A percentile compares a stretch with the other conserved stretches of the same genome.
Evolutionary conservation across 2,888 invertebrate genomes (phyloP).

Genomic region (Xestia c-nigrum): DNA sequence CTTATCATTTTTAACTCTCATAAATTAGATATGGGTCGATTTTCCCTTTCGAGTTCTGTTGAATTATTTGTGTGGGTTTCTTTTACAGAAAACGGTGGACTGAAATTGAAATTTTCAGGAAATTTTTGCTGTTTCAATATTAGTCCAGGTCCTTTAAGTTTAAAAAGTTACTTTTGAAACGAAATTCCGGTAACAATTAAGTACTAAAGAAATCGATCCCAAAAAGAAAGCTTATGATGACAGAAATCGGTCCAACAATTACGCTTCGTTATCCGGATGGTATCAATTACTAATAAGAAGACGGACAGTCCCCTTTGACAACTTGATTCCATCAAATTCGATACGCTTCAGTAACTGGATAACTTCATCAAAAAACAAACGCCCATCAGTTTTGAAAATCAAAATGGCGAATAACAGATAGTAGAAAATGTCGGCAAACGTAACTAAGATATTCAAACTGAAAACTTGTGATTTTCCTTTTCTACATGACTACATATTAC

Average conservation of each 20-base stretch:
- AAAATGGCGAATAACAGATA: background rate
- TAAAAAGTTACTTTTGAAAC: background rate
- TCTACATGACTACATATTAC: no score
- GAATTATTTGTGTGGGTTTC: conserved; percentile 23
- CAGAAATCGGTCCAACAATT: conserved; percentile 5
- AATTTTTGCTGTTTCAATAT: background rate
- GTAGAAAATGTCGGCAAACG: background rate
- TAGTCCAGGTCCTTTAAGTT: background rate
- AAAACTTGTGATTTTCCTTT: no score
- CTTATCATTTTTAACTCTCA: conserved; percentile 62
- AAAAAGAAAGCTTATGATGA: conserved; percentile 1
- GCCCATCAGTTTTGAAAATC: background rate
- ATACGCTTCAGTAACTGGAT: conserved; percentile 3
- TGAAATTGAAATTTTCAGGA: background rate
- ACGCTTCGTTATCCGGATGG: conserved; percentile 13
- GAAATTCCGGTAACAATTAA: background rate
- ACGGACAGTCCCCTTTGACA: conserved; percentile 31
- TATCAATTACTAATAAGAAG: conserved; percentile 27
- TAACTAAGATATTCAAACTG: background rate
- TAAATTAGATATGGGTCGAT: conserved; percentile 52
- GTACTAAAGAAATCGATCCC: background rate
- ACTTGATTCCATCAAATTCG: conserved; percentile 43
- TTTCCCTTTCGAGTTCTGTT: conserved; percentile 44
- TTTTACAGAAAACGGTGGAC: conserved; percentile 9
- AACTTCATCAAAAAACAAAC: background rate